A percentile compares a stretch with the other conserved stretches of the same genome.
Conservation (phyloP, 35 echinoderm and acorn worm genomes). For the Ophioderma brevispina region DNA sequence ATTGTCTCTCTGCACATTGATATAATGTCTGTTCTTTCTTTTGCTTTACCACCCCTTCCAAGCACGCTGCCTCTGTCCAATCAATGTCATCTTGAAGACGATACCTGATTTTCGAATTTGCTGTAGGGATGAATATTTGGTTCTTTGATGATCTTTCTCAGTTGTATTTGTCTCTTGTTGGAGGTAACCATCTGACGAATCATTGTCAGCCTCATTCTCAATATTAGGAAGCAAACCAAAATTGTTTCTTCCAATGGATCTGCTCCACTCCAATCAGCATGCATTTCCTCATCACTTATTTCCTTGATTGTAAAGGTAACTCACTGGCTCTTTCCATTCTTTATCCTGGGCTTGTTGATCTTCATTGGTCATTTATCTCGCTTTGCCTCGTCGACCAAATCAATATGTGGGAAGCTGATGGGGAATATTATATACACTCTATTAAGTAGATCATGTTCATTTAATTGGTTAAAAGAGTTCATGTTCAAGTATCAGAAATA, state of each 20-base stretch:
- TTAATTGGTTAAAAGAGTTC: too few relatives aligned
- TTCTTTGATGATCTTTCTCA: neutral
- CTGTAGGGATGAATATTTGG: neutral
- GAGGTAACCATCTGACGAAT: neutral
- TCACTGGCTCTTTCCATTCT: too few relatives aligned
- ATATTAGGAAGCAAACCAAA: neutral
- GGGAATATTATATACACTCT: too few relatives aligned
- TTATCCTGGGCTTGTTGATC: neutral
- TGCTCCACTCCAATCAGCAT: neutral
- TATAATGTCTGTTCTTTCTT: constrained; percentile 8
- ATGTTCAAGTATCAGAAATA: too few relatives aligned
- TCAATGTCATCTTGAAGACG: neutral
- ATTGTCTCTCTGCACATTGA: neutral
- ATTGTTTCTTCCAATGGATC: neutral
- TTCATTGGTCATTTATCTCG: too few relatives aligned
- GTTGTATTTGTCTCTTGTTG: neutral
- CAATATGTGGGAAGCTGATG: too few relatives aligned
- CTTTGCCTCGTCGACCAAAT: too few relatives aligned
- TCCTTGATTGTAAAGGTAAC: neutral
- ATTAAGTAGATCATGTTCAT: too few relatives aligned
- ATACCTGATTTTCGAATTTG: neutral
- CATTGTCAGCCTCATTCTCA: neutral
- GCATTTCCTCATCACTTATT: neutral
- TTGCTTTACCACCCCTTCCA: constrained; percentile 13
- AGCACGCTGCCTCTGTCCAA: constrained; percentile 15